phyloP scores from a whole-genome alignment of 2,888 invertebrate genomes.

The Gymnocheta viridis region DNA sequence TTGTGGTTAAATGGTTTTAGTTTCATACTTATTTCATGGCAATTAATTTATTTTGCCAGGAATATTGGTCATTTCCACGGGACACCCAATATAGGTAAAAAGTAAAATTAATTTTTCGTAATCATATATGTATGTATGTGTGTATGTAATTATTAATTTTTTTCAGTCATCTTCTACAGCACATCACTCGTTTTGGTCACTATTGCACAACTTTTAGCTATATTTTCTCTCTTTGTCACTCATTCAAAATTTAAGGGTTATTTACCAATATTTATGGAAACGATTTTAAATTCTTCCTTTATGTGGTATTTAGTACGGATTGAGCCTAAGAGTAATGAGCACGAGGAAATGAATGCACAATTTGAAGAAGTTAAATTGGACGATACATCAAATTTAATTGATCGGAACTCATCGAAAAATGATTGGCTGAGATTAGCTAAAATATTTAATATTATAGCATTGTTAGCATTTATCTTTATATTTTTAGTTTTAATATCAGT shows the following conservation, averaged over 20 bases:
- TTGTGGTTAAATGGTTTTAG: constrained; percentile 84
- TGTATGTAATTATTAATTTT: not conserved
- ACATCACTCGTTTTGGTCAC: constrained; percentile 83
- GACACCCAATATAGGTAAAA: constrained; percentile 81
- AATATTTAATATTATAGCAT: constrained; percentile 71
- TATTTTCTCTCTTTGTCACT: constrained; percentile 80
- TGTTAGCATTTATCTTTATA: constrained; percentile 65
- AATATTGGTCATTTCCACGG: constrained; percentile 79
- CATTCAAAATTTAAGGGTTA: constrained; percentile 69
- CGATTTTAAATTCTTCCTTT: constrained; percentile 68
- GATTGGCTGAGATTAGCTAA: constrained; percentile 73
- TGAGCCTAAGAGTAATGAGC: constrained; percentile 21
- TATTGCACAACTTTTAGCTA: constrained; percentile 83
- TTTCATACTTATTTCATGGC: constrained; percentile 83
- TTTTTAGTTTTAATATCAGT: constrained; percentile 65
- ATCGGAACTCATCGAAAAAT: constrained; percentile 61
- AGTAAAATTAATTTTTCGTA: not conserved
- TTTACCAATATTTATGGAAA: constrained; percentile 67
- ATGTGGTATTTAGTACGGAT: constrained; percentile 46
- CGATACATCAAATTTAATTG: constrained; percentile 72
- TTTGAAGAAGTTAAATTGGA: constrained; percentile 72
- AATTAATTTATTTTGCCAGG: constrained; percentile 84
- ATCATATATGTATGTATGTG: not conserved
- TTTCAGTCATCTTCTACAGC: constrained; percentile 84
- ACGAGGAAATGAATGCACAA: constrained; percentile 65